These are phyloP conservation scores for Drymonia ruficornis DNA, from an alignment of 2,888 invertebrate species.

Conservation along the genomic window DNA sequence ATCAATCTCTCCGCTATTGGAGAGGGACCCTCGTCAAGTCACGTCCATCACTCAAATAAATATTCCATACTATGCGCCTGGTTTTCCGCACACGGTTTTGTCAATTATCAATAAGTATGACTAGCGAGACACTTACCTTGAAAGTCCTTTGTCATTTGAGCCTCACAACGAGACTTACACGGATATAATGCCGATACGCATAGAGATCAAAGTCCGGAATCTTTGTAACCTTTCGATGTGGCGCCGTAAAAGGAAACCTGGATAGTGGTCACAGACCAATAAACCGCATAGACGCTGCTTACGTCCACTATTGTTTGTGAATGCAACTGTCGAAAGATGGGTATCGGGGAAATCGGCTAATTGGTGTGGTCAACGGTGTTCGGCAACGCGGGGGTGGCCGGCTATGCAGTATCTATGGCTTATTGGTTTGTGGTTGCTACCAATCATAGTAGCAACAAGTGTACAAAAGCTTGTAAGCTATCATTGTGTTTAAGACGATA, in stretches of 20 bases:
- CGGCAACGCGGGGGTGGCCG: too few species aligned
- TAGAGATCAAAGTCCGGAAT: constrained; percentile 34
- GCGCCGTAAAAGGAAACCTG: constrained; percentile 38
- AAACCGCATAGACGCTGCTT: not conserved
- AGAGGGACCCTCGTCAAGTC: constrained; percentile 51
- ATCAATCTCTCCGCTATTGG: constrained; percentile 30
- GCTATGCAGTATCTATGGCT: too few species aligned
- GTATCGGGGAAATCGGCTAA: too few species aligned
- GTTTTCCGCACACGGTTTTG: constrained; percentile 62
- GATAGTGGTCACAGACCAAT: constrained; percentile 11
- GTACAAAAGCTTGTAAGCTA: constrained; percentile 12
- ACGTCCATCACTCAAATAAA: constrained; percentile 51
- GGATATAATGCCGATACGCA: constrained; percentile 26
- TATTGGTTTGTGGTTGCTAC: constrained; percentile 12
- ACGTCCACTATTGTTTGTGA: too few species aligned
- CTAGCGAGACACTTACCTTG: constrained; percentile 52
- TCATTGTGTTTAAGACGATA: constrained; percentile 2
- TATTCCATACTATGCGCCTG: constrained; percentile 50
- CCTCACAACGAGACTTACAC: constrained; percentile 11
- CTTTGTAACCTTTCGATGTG: constrained; percentile 31
- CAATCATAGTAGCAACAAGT: constrained; percentile 9
- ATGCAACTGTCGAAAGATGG: too few species aligned
- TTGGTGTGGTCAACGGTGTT: too few species aligned
- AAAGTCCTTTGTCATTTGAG: constrained; percentile 41
- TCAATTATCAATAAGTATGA: constrained; percentile 58